A percentile compares a stretch with the other conserved stretches of the same genome.
phyloP scores from a whole-genome alignment of 2,113 vertebrate genomes.

The Nanorana parkeri region DNA sequence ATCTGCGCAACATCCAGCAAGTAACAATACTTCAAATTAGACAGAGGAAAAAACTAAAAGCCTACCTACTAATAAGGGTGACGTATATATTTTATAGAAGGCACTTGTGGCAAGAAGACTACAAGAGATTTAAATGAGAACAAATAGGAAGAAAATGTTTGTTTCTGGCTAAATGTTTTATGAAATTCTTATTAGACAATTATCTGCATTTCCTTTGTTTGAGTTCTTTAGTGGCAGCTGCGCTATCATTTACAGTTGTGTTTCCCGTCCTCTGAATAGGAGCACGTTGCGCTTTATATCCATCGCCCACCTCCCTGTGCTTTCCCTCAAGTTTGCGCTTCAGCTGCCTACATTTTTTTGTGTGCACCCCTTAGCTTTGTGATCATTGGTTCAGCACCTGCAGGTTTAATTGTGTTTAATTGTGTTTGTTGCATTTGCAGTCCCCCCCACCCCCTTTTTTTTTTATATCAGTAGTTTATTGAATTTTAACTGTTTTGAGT shows the following conservation, averaged over 20 bases:
- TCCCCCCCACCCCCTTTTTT: no score
- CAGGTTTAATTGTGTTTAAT: neutral
- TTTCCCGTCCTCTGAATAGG: conserved; percentile 20
- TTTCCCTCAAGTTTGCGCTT: conserved; percentile 21
- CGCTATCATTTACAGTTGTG: conserved; percentile 37
- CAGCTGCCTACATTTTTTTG: neutral
- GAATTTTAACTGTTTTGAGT: no score
- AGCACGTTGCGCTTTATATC: conserved; percentile 44
- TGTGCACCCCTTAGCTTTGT: neutral
- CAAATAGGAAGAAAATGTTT: conserved; percentile 54
- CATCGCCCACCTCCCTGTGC: conserved; percentile 25
- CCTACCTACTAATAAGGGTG: conserved; percentile 59
- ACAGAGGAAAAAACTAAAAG: conserved; percentile 53
- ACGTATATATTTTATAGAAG: conserved; percentile 57
- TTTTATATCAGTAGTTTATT: neutral
- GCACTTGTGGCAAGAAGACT: conserved; percentile 49
- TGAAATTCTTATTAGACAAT: conserved; percentile 59
- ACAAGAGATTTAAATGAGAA: conserved; percentile 56
- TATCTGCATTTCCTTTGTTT: conserved; percentile 54
- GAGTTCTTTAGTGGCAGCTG: conserved; percentile 55
- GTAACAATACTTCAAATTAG: conserved; percentile 58
- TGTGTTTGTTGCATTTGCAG: neutral
- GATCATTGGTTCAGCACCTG: conserved; percentile 1
- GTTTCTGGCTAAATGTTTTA: conserved; percentile 57
- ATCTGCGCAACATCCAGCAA: conserved; percentile 54